These are phyloP conservation scores for Nasua narica DNA, from an alignment of 2,797 vertebrate genomes.

Conservation along the genomic window DNA sequence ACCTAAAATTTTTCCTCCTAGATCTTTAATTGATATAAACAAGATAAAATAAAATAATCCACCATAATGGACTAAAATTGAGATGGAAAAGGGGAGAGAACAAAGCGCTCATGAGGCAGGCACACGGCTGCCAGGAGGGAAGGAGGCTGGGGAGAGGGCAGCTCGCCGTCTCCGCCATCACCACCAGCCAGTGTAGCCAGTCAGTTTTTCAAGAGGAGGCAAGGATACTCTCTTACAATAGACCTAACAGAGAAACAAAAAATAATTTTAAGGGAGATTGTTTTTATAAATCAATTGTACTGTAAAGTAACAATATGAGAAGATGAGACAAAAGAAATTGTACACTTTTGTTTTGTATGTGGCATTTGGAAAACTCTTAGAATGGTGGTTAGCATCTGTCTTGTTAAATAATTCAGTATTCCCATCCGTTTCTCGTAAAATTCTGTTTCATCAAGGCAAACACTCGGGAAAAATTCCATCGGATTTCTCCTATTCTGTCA, in stretches of 20 bases:
- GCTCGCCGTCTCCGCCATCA: background rate
- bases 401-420: slow-evolving; percentile 59
- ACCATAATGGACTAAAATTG: background rate
- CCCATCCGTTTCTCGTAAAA: slow-evolving; percentile 55
- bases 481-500: slow-evolving; percentile 53
- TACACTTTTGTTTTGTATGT: slow-evolving; percentile 10
- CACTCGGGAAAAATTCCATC: slow-evolving; percentile 64
- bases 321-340: slow-evolving; percentile 37
- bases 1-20: background rate
- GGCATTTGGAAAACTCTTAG: slow-evolving; percentile 39
- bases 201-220: slow-evolving; percentile 15
- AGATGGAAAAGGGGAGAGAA: background rate
- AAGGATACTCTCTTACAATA: slow-evolving; percentile 42
- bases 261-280: slow-evolving; percentile 34
- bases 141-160: background rate
- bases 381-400: slow-evolving; percentile 50
- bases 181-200: background rate
- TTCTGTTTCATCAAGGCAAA: slow-evolving; percentile 49
- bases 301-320: slow-evolving; percentile 35
- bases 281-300: slow-evolving; percentile 28
- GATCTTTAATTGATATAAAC: background rate
- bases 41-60: background rate
- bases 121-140: background rate
- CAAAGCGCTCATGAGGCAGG: background rate
- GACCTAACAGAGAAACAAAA: slow-evolving; percentile 29